These are phyloP conservation scores for Corbicula japonica DNA, from an alignment of 2,888 invertebrate genomes.

Conservation along the genomic window DNA sequence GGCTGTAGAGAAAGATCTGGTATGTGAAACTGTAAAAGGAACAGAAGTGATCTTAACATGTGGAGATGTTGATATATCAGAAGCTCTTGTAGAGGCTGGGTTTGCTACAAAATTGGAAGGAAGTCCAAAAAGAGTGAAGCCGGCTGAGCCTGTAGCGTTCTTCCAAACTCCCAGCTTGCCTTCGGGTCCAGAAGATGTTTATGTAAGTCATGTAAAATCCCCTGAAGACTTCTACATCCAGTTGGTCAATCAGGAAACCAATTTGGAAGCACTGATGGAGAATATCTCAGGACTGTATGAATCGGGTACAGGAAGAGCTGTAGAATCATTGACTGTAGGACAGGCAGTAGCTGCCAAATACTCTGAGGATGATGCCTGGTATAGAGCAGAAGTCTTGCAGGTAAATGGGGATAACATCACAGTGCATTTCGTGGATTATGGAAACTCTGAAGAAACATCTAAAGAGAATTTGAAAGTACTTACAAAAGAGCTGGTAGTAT, in stretches of 20 bases:
- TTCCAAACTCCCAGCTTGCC: slow-evolving; percentile 27
- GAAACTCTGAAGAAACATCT: slow-evolving; percentile 79
- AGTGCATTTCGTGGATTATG: slow-evolving; percentile 84
- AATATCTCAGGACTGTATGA: slow-evolving; percentile 51
- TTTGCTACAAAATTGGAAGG: slow-evolving; percentile 20
- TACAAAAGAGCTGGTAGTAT: slow-evolving; percentile 67
- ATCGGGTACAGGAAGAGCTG: slow-evolving; percentile 4
- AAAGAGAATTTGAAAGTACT: slow-evolving; percentile 71
- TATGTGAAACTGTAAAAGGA: slow-evolving; percentile 62
- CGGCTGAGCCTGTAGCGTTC: background rate
- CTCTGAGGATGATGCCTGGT: slow-evolving; percentile 79
- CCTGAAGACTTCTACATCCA: slow-evolving; percentile 78
- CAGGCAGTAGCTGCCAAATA: slow-evolving; percentile 75
- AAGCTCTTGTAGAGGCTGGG: slow-evolving; percentile 32
- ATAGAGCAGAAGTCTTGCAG: slow-evolving; percentile 74
- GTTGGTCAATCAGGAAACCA: slow-evolving; percentile 58
- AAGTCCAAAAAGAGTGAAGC: slow-evolving; percentile 1
- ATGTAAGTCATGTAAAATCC: slow-evolving; percentile 74
- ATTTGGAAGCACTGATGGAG: slow-evolving; percentile 63
- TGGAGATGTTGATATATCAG: slow-evolving; percentile 61
- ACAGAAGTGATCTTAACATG: slow-evolving; percentile 59
- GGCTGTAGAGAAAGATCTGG: slow-evolving; percentile 70
- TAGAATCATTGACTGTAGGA: slow-evolving; percentile 48
- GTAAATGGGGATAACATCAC: slow-evolving; percentile 45
- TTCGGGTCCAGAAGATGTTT: slow-evolving; percentile 48